Evolutionary conservation across 2,113 vertebrate species (phyloP).

Genomic region (Anguilla rostrata): DNA sequence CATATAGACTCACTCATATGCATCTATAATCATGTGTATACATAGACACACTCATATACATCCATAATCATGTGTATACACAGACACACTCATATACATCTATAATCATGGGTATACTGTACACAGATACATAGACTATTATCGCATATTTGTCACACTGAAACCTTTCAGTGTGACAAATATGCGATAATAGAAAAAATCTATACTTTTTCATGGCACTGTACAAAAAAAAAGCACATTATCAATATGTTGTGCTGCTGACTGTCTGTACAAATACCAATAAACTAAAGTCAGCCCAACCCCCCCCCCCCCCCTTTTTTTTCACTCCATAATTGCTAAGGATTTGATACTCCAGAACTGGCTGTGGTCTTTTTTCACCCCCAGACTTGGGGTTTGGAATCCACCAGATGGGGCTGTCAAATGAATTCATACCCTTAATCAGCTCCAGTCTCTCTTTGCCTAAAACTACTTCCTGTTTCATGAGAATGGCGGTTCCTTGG

Average conservation of each 20-base stretch:
- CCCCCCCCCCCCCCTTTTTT: not conserved
- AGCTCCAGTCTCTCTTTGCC: conserved; percentile 32
- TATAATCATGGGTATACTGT: too few species aligned
- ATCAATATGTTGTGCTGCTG: not conserved
- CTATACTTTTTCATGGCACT: too few species aligned
- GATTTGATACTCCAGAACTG: not conserved
- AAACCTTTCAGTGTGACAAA: too few species aligned
- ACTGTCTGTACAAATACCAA: not conserved
- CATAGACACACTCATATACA: too few species aligned
- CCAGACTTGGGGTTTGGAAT: not conserved
- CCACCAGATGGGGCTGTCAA: conserved; percentile 32
- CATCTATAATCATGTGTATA: too few species aligned
- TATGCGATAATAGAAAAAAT: too few species aligned
- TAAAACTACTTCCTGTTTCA: conserved; percentile 3
- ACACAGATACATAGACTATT: too few species aligned
- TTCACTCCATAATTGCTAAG: not conserved
- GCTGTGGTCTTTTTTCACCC: not conserved
- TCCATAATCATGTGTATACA: too few species aligned
- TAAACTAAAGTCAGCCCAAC: not conserved
- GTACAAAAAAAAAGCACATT: not conserved
- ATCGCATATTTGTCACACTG: too few species aligned
- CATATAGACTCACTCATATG: too few species aligned
- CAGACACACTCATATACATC: too few species aligned
- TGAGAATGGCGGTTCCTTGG: not conserved
- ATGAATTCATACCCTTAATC: conserved; percentile 27